Conservation (phyloP, 2,797 vertebrate species). For the Nasua narica region DNA sequence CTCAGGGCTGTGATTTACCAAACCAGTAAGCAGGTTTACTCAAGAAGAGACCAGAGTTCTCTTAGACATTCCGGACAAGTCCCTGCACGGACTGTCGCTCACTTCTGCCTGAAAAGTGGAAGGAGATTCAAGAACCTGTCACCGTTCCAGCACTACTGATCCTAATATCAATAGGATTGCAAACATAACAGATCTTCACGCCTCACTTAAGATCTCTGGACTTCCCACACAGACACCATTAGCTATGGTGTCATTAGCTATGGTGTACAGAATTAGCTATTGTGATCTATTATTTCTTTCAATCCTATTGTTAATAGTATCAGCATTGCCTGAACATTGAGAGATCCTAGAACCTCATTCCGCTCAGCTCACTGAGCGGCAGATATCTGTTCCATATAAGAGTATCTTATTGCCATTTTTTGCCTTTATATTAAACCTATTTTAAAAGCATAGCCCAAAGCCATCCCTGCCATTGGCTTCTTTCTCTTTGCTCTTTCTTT, state of each 20-base stretch:
- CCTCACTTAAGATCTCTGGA: neutral
- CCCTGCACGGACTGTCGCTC: neutral
- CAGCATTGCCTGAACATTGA: neutral
- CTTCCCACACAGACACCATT: neutral
- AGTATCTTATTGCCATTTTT: conserved; percentile 53
- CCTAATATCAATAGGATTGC: neutral
- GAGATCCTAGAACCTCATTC: neutral
- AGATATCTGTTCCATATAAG: conserved; percentile 59
- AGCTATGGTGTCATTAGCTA: too few species aligned
- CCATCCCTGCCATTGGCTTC: conserved; percentile 34
- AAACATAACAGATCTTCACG: neutral
- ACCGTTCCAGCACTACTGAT: neutral
- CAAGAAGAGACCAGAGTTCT: neutral
- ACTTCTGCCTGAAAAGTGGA: neutral
- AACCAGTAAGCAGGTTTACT: neutral
- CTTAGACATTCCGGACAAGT: neutral
- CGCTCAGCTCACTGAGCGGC: conserved; percentile 22
- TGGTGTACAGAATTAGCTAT: neutral
- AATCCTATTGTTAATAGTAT: neutral
- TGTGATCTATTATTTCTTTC: neutral
- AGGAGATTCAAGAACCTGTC: neutral
- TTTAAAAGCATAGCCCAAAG: conserved; percentile 70
- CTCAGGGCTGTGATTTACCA: neutral
- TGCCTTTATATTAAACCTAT: conserved; percentile 69
- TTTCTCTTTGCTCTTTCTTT: conserved; percentile 43